Evolutionary conservation across 2,797 vertebrate genomes (phyloP), one percentile per base, ranked within the genome.

Genomic region (Tragelaphus oryx): DNA sequence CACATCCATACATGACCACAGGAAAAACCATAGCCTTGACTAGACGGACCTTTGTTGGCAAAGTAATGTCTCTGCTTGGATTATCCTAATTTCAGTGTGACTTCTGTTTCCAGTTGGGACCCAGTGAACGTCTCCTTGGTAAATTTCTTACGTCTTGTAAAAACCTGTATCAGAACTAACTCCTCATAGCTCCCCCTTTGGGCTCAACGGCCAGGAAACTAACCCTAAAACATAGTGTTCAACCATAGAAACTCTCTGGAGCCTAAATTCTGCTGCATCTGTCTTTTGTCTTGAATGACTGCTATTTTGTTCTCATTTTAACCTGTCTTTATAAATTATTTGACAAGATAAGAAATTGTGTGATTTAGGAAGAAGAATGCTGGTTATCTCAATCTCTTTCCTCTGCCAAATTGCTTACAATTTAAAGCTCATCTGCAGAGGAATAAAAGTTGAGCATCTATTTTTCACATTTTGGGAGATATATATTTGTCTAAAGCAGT

Each of bases 321-420:
- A 75, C 75, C 68, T 93, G 87, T 79, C 95, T 96, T 95, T 93
- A 85, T 93, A 86, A 97, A 91, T 93, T 81, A 89, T 88, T 95
- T 94, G 78, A 82, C 68, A 46, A 95, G 89, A 94, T 84, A 93
- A 57, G 59, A 87, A 89, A 59, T 93, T 82, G 54, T 87, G 87
- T 95, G 96, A 93, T 82, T 95, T 92, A 59, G 65, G 87, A 80
- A 95, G 87, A 89, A 89, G 91, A 92, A 33, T 28, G 7, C 48
- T 79, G 46, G 4, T 71, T 96, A 83, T 95, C 78, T 41, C 85
- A 86, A 30, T 83, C 76, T 57, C 54, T 89, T 85, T 93, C 54
- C 89, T 37, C 65, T 96, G 96, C 89, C 97, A 96, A 87, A 76
- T 76, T 28, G 14, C 62, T 84, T 82, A 37, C 13, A 62, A 16